phyloP scores from a whole-genome alignment of 2,888 invertebrate genomes.

The Mylabris sibirica region DNA sequence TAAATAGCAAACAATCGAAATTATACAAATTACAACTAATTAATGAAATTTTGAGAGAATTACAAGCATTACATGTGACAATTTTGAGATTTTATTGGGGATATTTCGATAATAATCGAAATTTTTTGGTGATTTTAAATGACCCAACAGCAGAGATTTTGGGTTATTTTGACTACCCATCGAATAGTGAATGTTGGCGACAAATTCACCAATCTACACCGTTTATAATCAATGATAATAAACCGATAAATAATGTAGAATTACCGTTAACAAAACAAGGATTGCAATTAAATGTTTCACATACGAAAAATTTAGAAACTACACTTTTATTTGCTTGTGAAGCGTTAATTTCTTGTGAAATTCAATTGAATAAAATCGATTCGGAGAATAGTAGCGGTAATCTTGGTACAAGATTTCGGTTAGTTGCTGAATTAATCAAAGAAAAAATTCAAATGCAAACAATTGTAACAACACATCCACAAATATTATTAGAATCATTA shows the following conservation, averaged over 20 bases:
- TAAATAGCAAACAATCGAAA: not conserved
- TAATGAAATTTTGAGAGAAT: constrained; percentile 52
- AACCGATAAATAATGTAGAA: constrained; percentile 13
- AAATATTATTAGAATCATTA: constrained; percentile 52
- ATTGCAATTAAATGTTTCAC: constrained; percentile 49
- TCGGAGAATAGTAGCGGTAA: constrained; percentile 76
- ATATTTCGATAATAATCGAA: constrained; percentile 32
- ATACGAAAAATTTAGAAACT: constrained; percentile 51
- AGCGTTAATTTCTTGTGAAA: constrained; percentile 68
- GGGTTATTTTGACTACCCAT: constrained; percentile 66
- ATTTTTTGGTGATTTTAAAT: constrained; percentile 70
- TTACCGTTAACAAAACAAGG: constrained; percentile 46
- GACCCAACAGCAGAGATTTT: constrained; percentile 63
- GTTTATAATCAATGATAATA: constrained; percentile 6
- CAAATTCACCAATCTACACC: constrained; percentile 35
- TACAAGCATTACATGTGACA: constrained; percentile 42
- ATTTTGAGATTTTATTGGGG: constrained; percentile 45
- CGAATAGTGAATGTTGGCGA: constrained; percentile 60
- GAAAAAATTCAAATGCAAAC: constrained; percentile 45
- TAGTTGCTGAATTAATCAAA: constrained; percentile 51
- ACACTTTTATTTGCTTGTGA: constrained; percentile 61
- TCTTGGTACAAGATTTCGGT: constrained; percentile 66
- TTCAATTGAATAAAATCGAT: constrained; percentile 72
- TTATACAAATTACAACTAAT: constrained; percentile 63
- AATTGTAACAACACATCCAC: constrained; percentile 49